Conservation (phyloP, 2,113 vertebrate genomes). For the Struthidea cinerea region DNA sequence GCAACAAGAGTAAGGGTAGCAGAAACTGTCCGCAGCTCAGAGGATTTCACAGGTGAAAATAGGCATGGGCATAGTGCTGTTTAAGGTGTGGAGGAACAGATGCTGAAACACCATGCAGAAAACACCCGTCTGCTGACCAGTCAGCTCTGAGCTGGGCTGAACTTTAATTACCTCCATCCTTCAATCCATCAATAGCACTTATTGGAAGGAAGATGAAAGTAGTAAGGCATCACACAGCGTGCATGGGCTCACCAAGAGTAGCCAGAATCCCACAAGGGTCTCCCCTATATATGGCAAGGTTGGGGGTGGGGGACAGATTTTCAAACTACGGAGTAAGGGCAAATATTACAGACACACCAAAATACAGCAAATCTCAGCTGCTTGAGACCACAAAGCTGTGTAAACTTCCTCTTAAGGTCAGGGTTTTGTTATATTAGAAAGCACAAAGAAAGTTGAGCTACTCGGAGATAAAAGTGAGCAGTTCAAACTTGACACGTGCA, state of each 20-base stretch:
- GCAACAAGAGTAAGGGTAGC: neutral
- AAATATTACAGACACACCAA: slow-evolving; percentile 42
- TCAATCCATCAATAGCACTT: neutral
- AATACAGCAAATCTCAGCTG: slow-evolving; percentile 25
- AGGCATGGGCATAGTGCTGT: neutral
- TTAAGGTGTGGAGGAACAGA: neutral
- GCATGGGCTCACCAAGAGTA: neutral
- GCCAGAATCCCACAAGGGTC: neutral
- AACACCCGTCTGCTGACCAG: neutral
- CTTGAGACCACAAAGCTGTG: slow-evolving; percentile 37
- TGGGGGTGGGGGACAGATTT: neutral
- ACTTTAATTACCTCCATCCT: neutral
- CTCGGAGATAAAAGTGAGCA: neutral
- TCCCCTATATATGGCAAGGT: neutral
- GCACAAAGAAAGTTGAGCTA: slow-evolving; percentile 16
- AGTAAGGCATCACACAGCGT: neutral
- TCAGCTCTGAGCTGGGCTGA: neutral
- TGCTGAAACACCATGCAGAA: neutral
- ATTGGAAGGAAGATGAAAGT: neutral
- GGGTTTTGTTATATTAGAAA: slow-evolving; percentile 49
- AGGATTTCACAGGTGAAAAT: neutral
- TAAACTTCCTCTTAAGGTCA: slow-evolving; percentile 63
- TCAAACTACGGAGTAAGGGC: neutral
- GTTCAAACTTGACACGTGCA: neutral
- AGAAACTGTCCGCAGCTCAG: neutral